Evolutionary conservation across 2,797 vertebrate species (phyloP).

Genomic region (Pseudochirops corinnae): DNA sequence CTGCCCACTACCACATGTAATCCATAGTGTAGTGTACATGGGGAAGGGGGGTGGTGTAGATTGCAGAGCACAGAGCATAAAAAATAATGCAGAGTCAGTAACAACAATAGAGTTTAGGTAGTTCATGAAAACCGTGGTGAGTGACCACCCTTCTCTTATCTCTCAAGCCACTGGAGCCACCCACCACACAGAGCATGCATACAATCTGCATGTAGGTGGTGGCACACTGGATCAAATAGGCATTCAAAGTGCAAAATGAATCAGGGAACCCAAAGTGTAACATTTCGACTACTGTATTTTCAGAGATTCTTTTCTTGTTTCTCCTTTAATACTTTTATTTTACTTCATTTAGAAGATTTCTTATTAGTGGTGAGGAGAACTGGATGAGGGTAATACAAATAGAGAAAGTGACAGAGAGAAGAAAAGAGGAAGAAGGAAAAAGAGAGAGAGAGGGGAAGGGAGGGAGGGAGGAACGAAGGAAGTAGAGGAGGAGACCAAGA

Average conservation of each 20-base stretch:
- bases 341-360: background rate
- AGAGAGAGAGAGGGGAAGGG: background rate
- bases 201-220: background rate
- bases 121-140: background rate
- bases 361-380: background rate
- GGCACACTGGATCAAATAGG: background rate
- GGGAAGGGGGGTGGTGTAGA: background rate
- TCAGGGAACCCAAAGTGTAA: background rate
- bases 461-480: background rate
- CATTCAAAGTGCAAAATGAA: background rate
- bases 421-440: background rate
- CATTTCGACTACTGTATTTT: background rate
- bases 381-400: background rate
- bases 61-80: background rate
- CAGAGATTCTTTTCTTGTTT: background rate
- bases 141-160: background rate
- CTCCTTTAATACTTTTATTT: background rate
- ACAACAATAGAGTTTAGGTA: background rate
- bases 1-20: background rate
- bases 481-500: background rate
- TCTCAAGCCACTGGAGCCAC: background rate
- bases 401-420: background rate
- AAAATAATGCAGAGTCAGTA: background rate
- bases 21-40: background rate
- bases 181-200: background rate